A percentile compares a stretch with the other conserved stretches of the same genome.
Evolutionary conservation across 2,113 vertebrate genomes (phyloP).

Genomic region (Bostrychus sinensis): DNA sequence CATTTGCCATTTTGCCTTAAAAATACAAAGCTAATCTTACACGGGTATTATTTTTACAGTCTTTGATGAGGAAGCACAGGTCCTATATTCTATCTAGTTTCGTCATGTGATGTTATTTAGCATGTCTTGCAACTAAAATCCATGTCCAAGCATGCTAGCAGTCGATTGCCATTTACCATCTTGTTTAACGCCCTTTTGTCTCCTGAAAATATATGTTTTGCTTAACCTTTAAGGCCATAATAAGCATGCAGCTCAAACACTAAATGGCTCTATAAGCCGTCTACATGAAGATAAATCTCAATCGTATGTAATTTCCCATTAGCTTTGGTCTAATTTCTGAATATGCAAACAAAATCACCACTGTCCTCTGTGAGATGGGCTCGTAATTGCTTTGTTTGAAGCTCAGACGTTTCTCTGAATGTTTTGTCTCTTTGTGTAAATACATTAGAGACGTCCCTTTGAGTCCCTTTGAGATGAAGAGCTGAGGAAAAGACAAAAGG

Average conservation of each 20-base stretch:
- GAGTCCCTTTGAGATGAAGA: constrained; percentile 2
- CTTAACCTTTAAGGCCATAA: not conserved
- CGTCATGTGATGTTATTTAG: not conserved
- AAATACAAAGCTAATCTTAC: not conserved
- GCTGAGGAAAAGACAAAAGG: not conserved
- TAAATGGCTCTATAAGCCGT: not conserved
- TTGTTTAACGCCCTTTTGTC: too few species aligned
- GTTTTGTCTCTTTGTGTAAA: constrained; percentile 2
- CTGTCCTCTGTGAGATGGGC: not conserved
- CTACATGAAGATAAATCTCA: not conserved
- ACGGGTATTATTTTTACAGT: not conserved
- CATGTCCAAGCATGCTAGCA: too few species aligned
- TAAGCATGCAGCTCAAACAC: not conserved
- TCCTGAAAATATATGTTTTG: not conserved
- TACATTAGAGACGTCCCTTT: not conserved
- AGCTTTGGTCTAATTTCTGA: constrained; percentile 1
- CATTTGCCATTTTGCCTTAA: not conserved
- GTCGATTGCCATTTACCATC: too few species aligned
- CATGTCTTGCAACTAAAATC: not conserved
- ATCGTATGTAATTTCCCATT: not conserved
- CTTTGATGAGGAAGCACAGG: not conserved
- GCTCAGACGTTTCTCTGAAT: not conserved
- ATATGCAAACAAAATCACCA: not conserved
- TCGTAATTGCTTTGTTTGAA: constrained; percentile 9
- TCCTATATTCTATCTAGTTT: too few species aligned